Conservation (phyloP, 2,888 invertebrate genomes). For the Leucozona laternaria region DNA sequence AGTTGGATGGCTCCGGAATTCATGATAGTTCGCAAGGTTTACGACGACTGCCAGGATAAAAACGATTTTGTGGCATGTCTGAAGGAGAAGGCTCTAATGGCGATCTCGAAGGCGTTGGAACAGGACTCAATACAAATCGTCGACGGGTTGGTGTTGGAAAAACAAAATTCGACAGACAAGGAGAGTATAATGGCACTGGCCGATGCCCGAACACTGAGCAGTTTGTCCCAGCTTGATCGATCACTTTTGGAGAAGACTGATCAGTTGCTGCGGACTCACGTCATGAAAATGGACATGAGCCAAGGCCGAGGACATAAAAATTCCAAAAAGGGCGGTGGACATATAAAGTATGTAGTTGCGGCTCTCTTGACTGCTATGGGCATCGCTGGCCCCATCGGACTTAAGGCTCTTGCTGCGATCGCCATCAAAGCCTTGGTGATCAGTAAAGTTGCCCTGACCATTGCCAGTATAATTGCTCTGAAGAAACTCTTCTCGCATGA, state of each 20-base stretch:
- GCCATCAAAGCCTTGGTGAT: constrained; percentile 90
- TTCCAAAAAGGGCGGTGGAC: constrained; percentile 84
- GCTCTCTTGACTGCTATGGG: constrained; percentile 88
- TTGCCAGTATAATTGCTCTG: constrained; percentile 89
- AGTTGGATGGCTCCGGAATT: constrained; percentile 85
- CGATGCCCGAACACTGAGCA: constrained; percentile 86
- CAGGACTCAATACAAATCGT: constrained; percentile 87
- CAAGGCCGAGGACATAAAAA: constrained; percentile 77
- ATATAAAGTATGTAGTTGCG: constrained; percentile 85
- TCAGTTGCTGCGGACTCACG: constrained; percentile 87
- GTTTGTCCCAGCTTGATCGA: constrained; percentile 85
- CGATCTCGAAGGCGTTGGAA: constrained; percentile 86
- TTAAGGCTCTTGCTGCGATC: constrained; percentile 88
- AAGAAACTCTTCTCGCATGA: constrained; percentile 90
- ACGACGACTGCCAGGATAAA: constrained; percentile 87
- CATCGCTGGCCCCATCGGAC: constrained; percentile 88
- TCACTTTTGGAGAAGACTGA: constrained; percentile 84
- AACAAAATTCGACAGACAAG: constrained; percentile 85
- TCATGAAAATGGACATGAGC: constrained; percentile 86
- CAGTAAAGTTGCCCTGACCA: constrained; percentile 89
- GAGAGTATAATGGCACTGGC: constrained; percentile 83
- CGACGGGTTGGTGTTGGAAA: constrained; percentile 86
- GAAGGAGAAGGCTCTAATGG: constrained; percentile 86
- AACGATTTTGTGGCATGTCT: constrained; percentile 86
- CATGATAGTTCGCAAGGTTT: constrained; percentile 86